phyloP scores from a whole-genome alignment of 2,888 invertebrate genomes.

The Lepidocyrtinus sp. region DNA sequence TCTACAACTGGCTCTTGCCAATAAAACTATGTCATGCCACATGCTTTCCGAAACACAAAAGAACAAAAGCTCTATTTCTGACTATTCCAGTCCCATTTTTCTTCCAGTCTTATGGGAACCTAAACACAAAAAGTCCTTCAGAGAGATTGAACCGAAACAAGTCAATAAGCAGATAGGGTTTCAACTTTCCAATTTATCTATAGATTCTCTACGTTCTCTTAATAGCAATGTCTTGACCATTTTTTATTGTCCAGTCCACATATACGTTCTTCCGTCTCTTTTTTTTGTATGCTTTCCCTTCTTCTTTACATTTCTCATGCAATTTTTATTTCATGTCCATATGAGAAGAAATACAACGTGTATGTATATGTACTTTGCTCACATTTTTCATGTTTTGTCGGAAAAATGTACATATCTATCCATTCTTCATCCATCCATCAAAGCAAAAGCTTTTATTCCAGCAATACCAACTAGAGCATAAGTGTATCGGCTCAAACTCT shows the following conservation, averaged over 20 bases:
- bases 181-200: too few relatives aligned
- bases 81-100: conserved; percentile 2
- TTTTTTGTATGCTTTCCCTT: conserved; percentile 1
- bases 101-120: conserved; percentile 1
- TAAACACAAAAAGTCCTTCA: too few relatives aligned
- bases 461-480: background rate
- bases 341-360: background rate
- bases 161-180: too few relatives aligned
- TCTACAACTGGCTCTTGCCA: too few relatives aligned
- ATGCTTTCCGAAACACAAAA: conserved; percentile 13
- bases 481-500: background rate
- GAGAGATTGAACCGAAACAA: too few relatives aligned
- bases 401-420: conserved; percentile 7
- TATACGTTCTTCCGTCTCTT: background rate
- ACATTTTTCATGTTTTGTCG: conserved; percentile 12
- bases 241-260: too few relatives aligned
- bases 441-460: background rate
- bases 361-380: background rate
- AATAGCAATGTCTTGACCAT: too few relatives aligned
- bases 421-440: conserved; percentile 43
- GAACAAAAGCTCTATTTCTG: background rate
- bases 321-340: background rate
- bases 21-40: conserved; percentile 18
- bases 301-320: background rate
- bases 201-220: too few relatives aligned